Evolutionary conservation across 2,113 vertebrate genomes (phyloP).

Genomic region (Aspiorhynchus laticeps): DNA sequence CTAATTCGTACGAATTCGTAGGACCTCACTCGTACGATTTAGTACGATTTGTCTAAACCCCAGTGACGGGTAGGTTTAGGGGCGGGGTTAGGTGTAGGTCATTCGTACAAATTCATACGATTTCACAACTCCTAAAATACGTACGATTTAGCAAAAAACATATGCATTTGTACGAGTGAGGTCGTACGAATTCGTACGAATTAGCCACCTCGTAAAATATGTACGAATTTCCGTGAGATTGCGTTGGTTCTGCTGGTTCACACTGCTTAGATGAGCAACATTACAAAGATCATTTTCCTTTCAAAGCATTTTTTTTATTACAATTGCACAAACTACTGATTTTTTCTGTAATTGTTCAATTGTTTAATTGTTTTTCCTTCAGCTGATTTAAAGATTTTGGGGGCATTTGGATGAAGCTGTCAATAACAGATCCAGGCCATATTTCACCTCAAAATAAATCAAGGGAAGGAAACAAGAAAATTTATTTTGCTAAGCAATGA

Average conservation of each 20-base stretch:
- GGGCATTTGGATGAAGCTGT: not conserved
- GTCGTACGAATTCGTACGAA: no score
- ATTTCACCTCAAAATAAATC: not conserved
- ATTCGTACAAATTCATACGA: no score
- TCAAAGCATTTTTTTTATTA: not conserved
- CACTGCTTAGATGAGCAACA: not conserved
- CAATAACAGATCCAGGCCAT: not conserved
- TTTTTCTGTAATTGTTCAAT: not conserved
- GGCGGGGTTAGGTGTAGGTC: no score
- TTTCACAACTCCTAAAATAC: no score
- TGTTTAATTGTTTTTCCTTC: not conserved
- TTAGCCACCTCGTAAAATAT: no score
- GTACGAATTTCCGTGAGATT: no score
- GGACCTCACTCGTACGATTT: no score
- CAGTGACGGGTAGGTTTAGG: no score
- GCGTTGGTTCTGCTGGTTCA: not conserved
- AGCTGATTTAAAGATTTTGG: not conserved
- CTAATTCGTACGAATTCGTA: no score
- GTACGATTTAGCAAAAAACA: no score
- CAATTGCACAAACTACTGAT: not conserved
- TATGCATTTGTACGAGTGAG: no score
- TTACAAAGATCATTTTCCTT: not conserved
- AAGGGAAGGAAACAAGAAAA: not conserved
- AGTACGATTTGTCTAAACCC: no score
- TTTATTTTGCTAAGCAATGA: not conserved